phyloP scores from a whole-genome alignment of 2,113 vertebrate genomes.

The Dendrocopos noguchii region DNA sequence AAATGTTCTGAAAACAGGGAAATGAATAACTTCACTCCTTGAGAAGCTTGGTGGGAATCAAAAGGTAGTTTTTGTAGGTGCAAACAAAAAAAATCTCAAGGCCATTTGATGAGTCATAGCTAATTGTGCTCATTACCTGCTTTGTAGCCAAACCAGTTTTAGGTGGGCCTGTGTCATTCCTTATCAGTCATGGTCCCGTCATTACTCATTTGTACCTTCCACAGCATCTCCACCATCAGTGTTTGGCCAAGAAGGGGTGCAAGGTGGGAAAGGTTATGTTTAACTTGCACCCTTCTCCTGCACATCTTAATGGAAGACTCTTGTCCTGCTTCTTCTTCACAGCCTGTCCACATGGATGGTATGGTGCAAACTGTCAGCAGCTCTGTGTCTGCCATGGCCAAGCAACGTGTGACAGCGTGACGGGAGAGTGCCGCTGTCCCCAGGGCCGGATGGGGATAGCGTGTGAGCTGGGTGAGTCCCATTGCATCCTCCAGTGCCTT shows the following conservation, averaged over 20 bases:
- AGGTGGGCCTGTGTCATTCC: not conserved
- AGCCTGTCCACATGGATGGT: conserved; percentile 74
- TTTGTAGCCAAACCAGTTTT: not conserved
- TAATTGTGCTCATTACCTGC: not conserved
- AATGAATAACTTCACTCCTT: not conserved
- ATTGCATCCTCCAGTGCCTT: accelerated
- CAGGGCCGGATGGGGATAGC: conserved; percentile 68
- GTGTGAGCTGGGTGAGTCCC: conserved; percentile 75
- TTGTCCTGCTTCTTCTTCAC: not conserved
- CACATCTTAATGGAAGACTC: not conserved
- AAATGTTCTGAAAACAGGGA: not conserved
- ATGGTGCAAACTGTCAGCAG: conserved; percentile 69
- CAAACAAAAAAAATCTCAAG: not conserved
- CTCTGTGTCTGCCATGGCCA: conserved; percentile 72
- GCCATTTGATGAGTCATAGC: not conserved
- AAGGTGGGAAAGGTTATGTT: not conserved
- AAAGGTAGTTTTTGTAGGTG: not conserved
- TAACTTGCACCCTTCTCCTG: not conserved
- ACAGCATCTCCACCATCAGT: not conserved
- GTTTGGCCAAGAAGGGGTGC: not conserved
- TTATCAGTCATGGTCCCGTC: accelerated
- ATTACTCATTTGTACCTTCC: not conserved
- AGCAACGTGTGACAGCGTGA: conserved; percentile 55
- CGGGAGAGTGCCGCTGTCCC: conserved; percentile 72
- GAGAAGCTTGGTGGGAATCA: not conserved